Evolutionary conservation across 2,888 invertebrate genomes (phyloP).

Genomic region (Acleris literana): DNA sequence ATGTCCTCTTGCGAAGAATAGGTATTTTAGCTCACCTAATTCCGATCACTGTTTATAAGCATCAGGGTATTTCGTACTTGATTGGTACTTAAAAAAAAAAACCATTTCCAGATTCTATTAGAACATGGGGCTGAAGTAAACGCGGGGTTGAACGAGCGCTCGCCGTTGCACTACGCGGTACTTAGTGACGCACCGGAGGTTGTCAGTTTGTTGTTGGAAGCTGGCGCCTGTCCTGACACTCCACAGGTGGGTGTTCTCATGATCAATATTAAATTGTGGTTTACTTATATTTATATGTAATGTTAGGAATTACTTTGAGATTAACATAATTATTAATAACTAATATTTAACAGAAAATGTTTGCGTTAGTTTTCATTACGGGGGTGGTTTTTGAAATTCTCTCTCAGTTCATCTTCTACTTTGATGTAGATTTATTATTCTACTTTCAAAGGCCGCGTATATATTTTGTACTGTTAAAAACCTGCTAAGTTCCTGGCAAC

Average conservation of each 20-base stretch:
- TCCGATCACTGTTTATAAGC: no score
- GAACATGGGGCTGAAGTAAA: conserved; percentile 91
- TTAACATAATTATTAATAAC: background rate
- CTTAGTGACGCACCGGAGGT: conserved; percentile 89
- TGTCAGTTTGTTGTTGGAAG: conserved; percentile 87
- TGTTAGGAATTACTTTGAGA: background rate
- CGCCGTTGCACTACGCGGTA: conserved; percentile 93
- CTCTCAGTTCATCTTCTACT: no score
- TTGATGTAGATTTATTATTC: no score
- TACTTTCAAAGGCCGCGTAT: no score
- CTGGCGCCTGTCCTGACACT: conserved; percentile 92
- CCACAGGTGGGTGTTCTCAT: conserved; percentile 84
- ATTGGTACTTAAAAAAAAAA: background rate
- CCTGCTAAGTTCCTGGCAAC: no score
- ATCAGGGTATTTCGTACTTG: background rate
- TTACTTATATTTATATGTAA: background rate
- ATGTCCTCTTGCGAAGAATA: no score
- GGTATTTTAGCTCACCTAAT: no score
- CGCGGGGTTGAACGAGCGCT: conserved; percentile 87
- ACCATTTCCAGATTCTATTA: conserved; percentile 83
- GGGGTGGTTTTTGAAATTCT: no score
- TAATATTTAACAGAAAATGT: no score
- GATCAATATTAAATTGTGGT: no score
- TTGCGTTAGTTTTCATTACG: no score
- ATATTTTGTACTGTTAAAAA: no score